Evolutionary conservation across 2,888 invertebrate species (phyloP).

Genomic region (Sinhomidia bicolor): DNA sequence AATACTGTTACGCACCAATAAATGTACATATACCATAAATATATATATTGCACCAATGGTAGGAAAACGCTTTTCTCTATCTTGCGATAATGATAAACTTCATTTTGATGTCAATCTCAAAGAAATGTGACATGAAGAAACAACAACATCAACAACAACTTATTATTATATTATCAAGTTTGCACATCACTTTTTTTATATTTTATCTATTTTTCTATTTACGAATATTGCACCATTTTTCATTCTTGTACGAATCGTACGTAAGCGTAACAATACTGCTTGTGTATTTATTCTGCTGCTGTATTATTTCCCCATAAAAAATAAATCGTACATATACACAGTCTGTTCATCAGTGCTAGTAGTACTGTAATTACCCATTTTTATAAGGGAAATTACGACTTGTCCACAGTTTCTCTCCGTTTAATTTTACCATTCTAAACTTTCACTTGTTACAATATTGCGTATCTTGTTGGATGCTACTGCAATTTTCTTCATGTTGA

Average conservation of each 20-base stretch:
- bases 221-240: slow-evolving; percentile 18
- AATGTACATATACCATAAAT: no score
- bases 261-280: slow-evolving; percentile 34
- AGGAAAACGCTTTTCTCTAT: not conserved
- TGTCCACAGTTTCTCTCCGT: not conserved
- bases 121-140: not conserved
- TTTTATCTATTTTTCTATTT: no score
- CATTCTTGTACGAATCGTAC: slow-evolving; percentile 18
- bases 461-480: no score
- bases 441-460: no score
- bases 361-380: slow-evolving; percentile 28
- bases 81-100: no score
- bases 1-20: no score
- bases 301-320: not conserved
- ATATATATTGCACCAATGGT: not conserved
- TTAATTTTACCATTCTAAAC: slow-evolving; percentile 12
- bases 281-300: not conserved
- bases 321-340: not conserved
- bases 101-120: not conserved
- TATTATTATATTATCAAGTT: not conserved
- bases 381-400: slow-evolving; percentile 6
- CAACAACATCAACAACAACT: no score
- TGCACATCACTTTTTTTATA: not conserved
- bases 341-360: not conserved
- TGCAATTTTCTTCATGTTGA: no score